Evolutionary conservation across 2,113 vertebrate species (phyloP).

Genomic region (Triplophysa siluroides): DNA sequence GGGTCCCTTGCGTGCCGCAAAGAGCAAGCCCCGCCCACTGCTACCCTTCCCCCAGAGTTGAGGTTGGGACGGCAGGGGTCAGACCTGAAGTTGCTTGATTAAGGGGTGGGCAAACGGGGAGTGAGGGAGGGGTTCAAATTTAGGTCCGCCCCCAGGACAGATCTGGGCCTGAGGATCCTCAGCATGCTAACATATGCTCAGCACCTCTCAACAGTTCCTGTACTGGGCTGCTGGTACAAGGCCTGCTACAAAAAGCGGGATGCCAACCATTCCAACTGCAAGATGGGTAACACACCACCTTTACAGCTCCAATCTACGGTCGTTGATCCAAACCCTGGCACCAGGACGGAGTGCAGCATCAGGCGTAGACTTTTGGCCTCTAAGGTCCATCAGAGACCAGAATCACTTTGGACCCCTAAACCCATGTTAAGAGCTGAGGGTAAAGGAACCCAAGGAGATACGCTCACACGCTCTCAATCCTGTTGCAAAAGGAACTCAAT

Average conservation of each 20-base stretch:
- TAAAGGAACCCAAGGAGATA: constrained; percentile 51
- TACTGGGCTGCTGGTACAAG: constrained; percentile 78
- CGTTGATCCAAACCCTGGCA: constrained; percentile 33
- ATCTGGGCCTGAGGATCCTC: constrained; percentile 31
- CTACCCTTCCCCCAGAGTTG: constrained; percentile 64
- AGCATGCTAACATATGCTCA: constrained; percentile 82
- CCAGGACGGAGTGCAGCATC: constrained; percentile 63
- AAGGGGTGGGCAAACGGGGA: constrained; percentile 53
- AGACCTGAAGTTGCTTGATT: constrained; percentile 54
- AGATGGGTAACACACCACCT: constrained; percentile 77
- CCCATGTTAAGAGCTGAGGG: constrained; percentile 60
- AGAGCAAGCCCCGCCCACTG: constrained; percentile 55
- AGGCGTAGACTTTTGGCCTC: constrained; percentile 74
- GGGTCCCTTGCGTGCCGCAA: constrained; percentile 64
- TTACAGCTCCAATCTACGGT: constrained; percentile 65
- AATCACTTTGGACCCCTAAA: constrained; percentile 83
- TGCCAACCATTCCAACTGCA: constrained; percentile 66
- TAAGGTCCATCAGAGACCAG: constrained; percentile 75
- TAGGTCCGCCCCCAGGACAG: constrained; percentile 24
- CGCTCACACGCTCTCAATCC: constrained; percentile 46
- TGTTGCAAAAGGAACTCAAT: constrained; percentile 67
- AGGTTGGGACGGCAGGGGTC: constrained; percentile 50
- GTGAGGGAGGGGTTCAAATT: constrained; percentile 54
- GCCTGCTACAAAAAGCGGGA: constrained; percentile 75
- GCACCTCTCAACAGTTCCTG: constrained; percentile 76